These are phyloP conservation scores for Pharmacophagus antenor DNA, from an alignment of 2,888 invertebrate species.

Conservation along the genomic window DNA sequence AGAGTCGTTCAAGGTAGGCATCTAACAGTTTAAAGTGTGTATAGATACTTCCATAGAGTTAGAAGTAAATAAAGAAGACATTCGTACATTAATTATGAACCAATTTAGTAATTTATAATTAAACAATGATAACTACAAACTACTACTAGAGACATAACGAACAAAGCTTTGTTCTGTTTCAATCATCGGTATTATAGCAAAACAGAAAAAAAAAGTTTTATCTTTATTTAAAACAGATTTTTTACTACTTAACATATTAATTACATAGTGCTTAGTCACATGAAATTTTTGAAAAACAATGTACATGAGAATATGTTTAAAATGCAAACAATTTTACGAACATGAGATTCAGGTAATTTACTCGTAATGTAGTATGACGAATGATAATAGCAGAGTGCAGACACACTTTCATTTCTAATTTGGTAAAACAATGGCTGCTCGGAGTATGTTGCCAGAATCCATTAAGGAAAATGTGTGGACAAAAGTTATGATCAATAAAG, in stretches of 20 bases:
- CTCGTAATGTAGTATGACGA: conserved; percentile 41
- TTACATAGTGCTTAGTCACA: too few species aligned
- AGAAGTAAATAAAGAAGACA: too few species aligned
- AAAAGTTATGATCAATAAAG: conserved; percentile 70
- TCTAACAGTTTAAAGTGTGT: too few species aligned
- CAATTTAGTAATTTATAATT: too few species aligned
- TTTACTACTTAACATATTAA: too few species aligned
- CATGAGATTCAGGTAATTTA: neutral
- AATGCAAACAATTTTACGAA: neutral
- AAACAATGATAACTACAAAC: too few species aligned
- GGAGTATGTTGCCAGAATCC: conserved; percentile 58
- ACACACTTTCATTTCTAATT: conserved; percentile 52
- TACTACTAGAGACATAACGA: neutral
- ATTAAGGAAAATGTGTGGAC: conserved; percentile 73
- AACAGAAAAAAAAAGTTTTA: too few species aligned
- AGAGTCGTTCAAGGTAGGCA: neutral
- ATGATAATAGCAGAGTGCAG: conserved; percentile 35
- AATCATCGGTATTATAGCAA: too few species aligned
- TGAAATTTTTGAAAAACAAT: neutral
- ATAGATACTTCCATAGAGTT: too few species aligned
- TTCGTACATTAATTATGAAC: too few species aligned
- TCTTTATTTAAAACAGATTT: too few species aligned
- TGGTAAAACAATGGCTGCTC: conserved; percentile 66
- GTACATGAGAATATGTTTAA: neutral
- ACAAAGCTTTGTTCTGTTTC: too few species aligned